Conservation (phyloP, 53 echinoderm and acorn worm species). For the Apostichopus leukothele region DNA sequence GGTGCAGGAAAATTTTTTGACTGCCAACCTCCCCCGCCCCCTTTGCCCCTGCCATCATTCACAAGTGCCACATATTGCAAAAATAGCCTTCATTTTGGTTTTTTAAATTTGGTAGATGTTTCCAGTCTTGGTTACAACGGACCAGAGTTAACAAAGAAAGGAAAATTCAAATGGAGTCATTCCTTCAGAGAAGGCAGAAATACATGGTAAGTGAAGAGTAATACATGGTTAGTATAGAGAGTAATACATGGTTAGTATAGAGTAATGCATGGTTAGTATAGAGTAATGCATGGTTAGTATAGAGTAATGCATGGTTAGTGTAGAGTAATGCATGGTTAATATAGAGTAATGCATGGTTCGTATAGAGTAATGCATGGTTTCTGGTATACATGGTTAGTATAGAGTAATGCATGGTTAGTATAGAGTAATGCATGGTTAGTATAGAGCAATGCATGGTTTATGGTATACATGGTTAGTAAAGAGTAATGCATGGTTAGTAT, state of each 20-base stretch:
- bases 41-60: too few species aligned
- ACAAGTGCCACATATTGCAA: too few species aligned
- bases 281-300: too few species aligned
- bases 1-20: too few species aligned
- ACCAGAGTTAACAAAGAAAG: neutral
- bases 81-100: too few species aligned
- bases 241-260: neutral
- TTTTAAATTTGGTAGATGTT: neutral
- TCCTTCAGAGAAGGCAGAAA: conserved; percentile 16
- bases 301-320: neutral
- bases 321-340: neutral
- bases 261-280: neutral
- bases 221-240: neutral
- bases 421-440: neutral
- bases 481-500: neutral
- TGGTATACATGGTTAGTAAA: neutral
- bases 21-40: too few species aligned
- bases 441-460: neutral
- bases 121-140: conserved; percentile 7
- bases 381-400: too few species aligned
- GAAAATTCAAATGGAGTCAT: neutral
- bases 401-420: neutral
- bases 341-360: neutral
- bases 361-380: neutral
- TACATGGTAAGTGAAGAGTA: neutral